These are phyloP conservation scores for Drosophila tani DNA, from an alignment of 1,140 invertebrate genomes.

Conservation along the genomic window DNA sequence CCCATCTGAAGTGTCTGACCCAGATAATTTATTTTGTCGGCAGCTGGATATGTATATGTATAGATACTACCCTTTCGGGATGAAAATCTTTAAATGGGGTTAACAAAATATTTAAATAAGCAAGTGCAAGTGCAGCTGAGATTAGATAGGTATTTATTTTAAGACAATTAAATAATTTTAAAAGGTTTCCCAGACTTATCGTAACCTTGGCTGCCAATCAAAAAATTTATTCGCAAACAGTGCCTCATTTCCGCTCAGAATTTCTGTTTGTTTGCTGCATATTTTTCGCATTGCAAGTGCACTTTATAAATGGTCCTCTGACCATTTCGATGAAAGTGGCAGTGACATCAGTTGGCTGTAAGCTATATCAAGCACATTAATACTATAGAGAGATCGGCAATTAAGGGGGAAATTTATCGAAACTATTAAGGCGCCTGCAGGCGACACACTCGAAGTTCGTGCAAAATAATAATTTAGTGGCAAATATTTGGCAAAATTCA, in stretches of 20 bases:
- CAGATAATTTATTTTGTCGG: neutral
- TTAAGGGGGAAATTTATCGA: conserved; percentile 10
- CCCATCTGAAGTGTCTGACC: conserved; percentile 12
- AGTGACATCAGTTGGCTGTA: conserved; percentile 46
- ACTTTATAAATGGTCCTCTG: conserved; percentile 33
- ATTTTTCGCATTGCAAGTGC: conserved; percentile 23
- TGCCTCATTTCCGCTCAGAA: conserved; percentile 25
- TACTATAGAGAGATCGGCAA: conserved; percentile 23
- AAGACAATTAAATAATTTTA: neutral
- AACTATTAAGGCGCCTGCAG: conserved; percentile 6
- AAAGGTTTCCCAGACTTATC: neutral
- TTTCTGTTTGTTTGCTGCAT: conserved; percentile 23
- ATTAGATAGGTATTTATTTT: neutral
- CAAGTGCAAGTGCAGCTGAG: neutral
- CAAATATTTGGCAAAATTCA: conserved; percentile 1
- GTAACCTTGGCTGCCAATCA: neutral
- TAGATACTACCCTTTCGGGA: neutral
- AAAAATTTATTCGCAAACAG: neutral
- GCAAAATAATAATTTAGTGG: conserved; percentile 16
- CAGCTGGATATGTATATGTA: neutral
- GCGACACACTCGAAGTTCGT: neutral
- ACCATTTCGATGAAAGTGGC: conserved; percentile 42
- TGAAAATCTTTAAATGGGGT: conserved; percentile 1
- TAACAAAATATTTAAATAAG: neutral
- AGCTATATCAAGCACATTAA: conserved; percentile 14